A percentile compares a stretch with the other conserved stretches of the same genome.
Conservation (phyloP, 2,797 vertebrate genomes). For the Arrhamphus sclerolepis region DNA sequence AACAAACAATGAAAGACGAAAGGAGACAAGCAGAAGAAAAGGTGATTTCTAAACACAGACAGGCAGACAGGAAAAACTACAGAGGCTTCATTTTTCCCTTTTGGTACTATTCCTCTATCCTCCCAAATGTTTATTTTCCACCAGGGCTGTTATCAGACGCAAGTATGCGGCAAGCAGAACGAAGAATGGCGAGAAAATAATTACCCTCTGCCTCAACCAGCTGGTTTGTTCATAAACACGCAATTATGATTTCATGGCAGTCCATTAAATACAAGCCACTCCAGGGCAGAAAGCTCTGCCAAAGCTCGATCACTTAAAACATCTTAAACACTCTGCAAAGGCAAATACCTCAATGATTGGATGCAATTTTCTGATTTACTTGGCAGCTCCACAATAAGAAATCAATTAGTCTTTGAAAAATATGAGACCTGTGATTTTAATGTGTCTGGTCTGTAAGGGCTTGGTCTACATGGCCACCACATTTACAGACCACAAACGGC, state of each 20-base stretch:
- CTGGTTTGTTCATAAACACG: constrained; percentile 84
- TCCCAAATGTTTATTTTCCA: constrained; percentile 59
- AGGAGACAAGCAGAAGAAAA: constrained; percentile 9
- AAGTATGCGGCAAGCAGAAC: constrained; percentile 67
- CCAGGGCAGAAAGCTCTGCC: constrained; percentile 72
- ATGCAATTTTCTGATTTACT: constrained; percentile 91
- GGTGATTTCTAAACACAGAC: constrained; percentile 29
- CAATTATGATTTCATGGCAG: constrained; percentile 82
- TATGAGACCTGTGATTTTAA: constrained; percentile 87
- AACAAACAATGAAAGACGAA: background rate
- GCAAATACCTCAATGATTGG: constrained; percentile 81
- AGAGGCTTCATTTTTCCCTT: constrained; percentile 21
- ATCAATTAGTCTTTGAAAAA: constrained; percentile 92
- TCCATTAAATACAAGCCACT: constrained; percentile 80
- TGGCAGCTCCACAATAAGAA: constrained; percentile 91
- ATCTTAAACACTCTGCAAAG: constrained; percentile 73
- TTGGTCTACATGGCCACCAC: constrained; percentile 12
- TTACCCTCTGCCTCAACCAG: constrained; percentile 82
- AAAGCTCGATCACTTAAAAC: constrained; percentile 69
- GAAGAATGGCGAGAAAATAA: constrained; percentile 76
- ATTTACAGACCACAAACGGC: constrained; percentile 9
- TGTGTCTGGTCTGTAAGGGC: constrained; percentile 39
- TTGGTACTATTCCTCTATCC: constrained; percentile 37
- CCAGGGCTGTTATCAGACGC: constrained; percentile 68
- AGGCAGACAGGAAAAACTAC: constrained; percentile 8